Conservation (phyloP, 1,140 invertebrate species). For the Trypoxylus dichotomus region DNA sequence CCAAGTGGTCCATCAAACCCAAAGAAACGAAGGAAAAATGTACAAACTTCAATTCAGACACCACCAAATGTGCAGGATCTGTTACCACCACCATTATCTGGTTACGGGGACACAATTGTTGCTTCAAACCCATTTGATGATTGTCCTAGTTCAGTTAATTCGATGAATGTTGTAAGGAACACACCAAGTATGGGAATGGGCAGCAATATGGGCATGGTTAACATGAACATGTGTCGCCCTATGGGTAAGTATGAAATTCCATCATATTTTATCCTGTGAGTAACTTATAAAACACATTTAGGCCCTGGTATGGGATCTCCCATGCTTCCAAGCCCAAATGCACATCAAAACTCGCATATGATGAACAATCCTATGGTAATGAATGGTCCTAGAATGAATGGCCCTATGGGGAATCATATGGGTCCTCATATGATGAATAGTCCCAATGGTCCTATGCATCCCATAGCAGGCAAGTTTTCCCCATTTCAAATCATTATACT, state of each 20-base stretch:
- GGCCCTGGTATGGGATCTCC: constrained; percentile 61
- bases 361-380: constrained; percentile 52
- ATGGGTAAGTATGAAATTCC: constrained; percentile 50
- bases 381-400: constrained; percentile 50
- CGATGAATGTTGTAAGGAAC: constrained; percentile 65
- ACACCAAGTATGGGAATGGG: constrained; percentile 53
- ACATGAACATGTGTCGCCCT: constrained; percentile 56
- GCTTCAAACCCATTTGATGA: constrained; percentile 96
- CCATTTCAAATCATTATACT: neutral
- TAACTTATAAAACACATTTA: neutral
- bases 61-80: constrained; percentile 73
- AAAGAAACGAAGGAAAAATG: constrained; percentile 69
- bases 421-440: constrained; percentile 50
- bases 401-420: constrained; percentile 45
- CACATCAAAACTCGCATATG: constrained; percentile 43
- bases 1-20: constrained; percentile 68
- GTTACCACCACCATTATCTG: constrained; percentile 78
- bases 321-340: constrained; percentile 57
- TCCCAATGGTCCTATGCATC: constrained; percentile 50
- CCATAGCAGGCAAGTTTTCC: constrained; percentile 41
- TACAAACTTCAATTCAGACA: constrained; percentile 60
- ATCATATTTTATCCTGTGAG: too few species aligned
- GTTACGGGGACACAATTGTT: constrained; percentile 90
- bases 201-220: constrained; percentile 52
- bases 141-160: constrained; percentile 68